Base-by-base conservation (phyloP, 2,888 invertebrate genomes). In the Strigamia transsilvanica region DNA sequence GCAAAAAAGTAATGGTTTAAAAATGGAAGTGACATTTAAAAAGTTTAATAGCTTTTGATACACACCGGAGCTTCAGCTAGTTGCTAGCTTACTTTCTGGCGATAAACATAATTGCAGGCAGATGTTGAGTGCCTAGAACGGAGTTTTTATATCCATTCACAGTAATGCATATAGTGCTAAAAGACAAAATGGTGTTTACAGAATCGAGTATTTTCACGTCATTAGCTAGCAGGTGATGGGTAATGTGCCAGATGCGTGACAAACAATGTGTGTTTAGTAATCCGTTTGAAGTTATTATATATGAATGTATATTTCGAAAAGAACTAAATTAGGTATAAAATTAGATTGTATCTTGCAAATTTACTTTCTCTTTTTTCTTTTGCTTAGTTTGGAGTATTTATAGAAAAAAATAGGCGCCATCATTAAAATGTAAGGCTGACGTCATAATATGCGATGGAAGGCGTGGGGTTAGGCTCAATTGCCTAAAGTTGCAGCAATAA, bases 161-260 rank as follows among this genome's bases (percentile, higher is more conserved):
- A 18, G n/a, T 13, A 18, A 46, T 10, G 46, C 46, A 46, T 13
- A 46, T 46, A n/a, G n/a, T 46, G 15, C 46, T 13, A 15, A 46
- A 46, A 51, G 51, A 51, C n/a, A 51, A 18, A 51, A 51, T 51
- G 51, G 51, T 51, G 51, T 51, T 51, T 51, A 7, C 18, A 51
- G 18, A 51, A 51, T 51, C 51, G 51, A 51, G 51, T 18, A 51
- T 51, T 51, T 51, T 51, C 51, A n/a, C 51, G 51, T 51, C 51
- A 51, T 51, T 51, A 51, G 51, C 7, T 18, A 18, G 51, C 51
- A 51, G 51, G 51, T 51, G 51, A 51, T 51, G 18, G 51, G 51
- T 15, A 51, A 51, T 18, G n/a, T 51, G 51, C 51, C 51, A 51
- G 51, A 51, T 51, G 51, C 51, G 51, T 51, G 51, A 51, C 51